phyloP scores from a whole-genome alignment of 2,797 vertebrate species.

The Enteromius unitaeniatus region DNA sequence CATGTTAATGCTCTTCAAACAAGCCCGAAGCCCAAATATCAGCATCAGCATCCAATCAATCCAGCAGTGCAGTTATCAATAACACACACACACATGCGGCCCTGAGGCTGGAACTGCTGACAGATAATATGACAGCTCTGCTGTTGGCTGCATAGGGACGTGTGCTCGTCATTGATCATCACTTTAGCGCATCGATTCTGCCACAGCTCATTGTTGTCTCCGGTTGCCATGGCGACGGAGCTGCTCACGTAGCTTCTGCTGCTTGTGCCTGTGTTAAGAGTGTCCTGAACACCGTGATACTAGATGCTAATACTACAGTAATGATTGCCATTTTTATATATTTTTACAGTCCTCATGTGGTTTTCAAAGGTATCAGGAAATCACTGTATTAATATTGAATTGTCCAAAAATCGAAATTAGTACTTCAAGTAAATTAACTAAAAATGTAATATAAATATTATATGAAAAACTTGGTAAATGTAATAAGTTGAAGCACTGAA shows the following conservation, averaged over 20 bases:
- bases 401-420: too few relatives aligned
- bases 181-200: constrained; percentile 39
- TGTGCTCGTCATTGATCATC: constrained; percentile 43
- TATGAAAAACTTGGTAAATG: not conserved
- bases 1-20: not conserved
- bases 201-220: constrained; percentile 30
- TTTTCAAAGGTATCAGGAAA: not conserved
- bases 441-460: not conserved
- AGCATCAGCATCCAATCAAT: constrained; percentile 29
- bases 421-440: not conserved
- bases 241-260: not conserved
- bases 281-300: not conserved
- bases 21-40: constrained; percentile 22
- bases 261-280: not conserved
- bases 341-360: not conserved
- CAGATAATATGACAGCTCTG: constrained; percentile 20
- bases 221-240: constrained; percentile 44
- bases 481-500: not conserved
- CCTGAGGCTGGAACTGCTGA: constrained; percentile 14
- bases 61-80: constrained; percentile 23
- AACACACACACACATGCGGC: not conserved
- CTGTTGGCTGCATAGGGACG: not conserved
- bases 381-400: not conserved
- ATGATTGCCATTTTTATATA: not conserved
- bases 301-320: not conserved